Conservation (phyloP, 2,113 vertebrate species). For the Pao palembangensis region DNA sequence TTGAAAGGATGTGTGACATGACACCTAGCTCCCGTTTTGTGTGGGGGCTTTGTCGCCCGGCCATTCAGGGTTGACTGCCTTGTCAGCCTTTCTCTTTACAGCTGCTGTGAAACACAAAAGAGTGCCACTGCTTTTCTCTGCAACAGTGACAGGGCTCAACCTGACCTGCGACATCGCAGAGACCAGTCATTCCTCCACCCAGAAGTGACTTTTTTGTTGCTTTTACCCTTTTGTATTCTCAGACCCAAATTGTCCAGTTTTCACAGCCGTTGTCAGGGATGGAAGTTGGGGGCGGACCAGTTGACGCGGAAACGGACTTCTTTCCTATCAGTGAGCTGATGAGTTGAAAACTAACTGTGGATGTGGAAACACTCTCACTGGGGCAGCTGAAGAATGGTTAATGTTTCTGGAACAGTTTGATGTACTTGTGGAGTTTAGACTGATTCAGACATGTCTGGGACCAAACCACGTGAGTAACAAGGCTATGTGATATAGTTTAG, state of each 20-base stretch:
- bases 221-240: conserved; percentile 13
- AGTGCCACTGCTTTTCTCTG: conserved; percentile 36
- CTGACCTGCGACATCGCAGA: conserved; percentile 18
- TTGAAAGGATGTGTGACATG: conserved; percentile 14
- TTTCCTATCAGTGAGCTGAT: conserved; percentile 29
- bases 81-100: conserved; percentile 68
- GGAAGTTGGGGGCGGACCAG: conserved; percentile 32
- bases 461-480: conserved; percentile 55
- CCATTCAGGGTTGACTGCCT: conserved; percentile 57
- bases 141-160: conserved; percentile 42
- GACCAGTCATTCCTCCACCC: conserved; percentile 10
- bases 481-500: neutral
- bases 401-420: conserved; percentile 20
- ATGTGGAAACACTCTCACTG: neutral
- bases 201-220: conserved; percentile 28
- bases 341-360: conserved; percentile 25
- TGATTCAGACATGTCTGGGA: conserved; percentile 55
- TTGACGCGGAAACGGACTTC: conserved; percentile 39
- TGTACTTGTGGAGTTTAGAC: conserved; percentile 14
- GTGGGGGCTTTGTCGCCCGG: conserved; percentile 42
- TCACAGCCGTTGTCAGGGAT: conserved; percentile 15
- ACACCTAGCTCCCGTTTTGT: conserved; percentile 21
- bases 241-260: conserved; percentile 15
- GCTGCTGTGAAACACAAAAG: conserved; percentile 57
- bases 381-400: conserved; percentile 23